A percentile compares a stretch with the other conserved stretches of the same genome.
These are phyloP conservation scores for Rhaphigaster nebulosa DNA, from an alignment of 2,888 invertebrate genomes.

Conservation along the genomic window DNA sequence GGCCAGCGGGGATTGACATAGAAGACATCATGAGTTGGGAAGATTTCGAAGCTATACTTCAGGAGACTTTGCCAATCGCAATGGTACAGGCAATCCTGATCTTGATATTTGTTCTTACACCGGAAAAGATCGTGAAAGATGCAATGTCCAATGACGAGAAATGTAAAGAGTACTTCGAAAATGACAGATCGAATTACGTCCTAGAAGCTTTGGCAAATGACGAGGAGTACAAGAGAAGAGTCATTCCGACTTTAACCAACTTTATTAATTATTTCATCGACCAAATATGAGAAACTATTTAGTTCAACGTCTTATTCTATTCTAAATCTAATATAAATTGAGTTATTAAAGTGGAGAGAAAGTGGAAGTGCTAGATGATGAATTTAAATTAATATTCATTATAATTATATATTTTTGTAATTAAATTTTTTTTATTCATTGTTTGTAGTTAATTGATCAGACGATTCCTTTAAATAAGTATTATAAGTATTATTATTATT, in stretches of 20 bases:
- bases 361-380: no score
- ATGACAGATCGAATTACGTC: conserved; percentile 26
- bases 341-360: no score
- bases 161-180: conserved; percentile 9
- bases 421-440: no score
- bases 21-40: background rate
- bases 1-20: background rate
- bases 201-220: background rate
- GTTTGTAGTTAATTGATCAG: no score
- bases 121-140: background rate
- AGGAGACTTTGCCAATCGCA: conserved; percentile 27
- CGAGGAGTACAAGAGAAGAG: background rate
- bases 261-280: background rate
- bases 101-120: background rate
- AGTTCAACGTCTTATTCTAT: background rate
- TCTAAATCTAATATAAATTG: no score
- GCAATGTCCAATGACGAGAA: background rate
- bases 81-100: background rate
- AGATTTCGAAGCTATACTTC: conserved; percentile 38
- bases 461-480: no score
- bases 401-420: no score
- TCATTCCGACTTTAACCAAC: background rate
- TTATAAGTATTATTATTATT: no score
- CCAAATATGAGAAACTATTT: background rate
- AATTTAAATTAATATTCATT: no score